Percentiles rank a stretch among this genome's conserved stretches.
Evolutionary conservation across 2,888 invertebrate species (phyloP).

Genomic region (Xiphydria camelus): DNA sequence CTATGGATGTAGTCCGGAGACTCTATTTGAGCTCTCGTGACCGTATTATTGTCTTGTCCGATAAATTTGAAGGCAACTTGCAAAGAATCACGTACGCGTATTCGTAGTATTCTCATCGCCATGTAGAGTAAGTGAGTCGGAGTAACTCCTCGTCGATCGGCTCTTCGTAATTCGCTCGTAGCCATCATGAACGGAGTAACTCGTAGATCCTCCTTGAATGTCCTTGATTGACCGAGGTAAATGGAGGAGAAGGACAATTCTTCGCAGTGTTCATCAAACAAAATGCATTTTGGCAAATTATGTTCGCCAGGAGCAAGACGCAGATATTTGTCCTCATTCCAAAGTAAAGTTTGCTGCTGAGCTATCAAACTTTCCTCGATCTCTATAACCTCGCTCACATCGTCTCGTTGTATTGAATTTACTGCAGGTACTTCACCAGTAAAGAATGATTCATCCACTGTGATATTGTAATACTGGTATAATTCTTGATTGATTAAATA

Average conservation of each 20-base stretch:
- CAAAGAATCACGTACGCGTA: slow-evolving; percentile 19
- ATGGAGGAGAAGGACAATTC: slow-evolving; percentile 53
- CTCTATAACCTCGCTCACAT: slow-evolving; percentile 16
- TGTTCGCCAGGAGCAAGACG: slow-evolving; percentile 25
- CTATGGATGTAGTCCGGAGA: slow-evolving; percentile 37
- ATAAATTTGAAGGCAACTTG: slow-evolving; percentile 24
- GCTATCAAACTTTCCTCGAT: slow-evolving; percentile 28
- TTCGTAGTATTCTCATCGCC: slow-evolving; percentile 49
- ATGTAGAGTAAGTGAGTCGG: slow-evolving; percentile 40
- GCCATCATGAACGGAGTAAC: slow-evolving; percentile 51
- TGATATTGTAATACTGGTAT: slow-evolving; percentile 15
- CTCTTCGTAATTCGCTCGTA: slow-evolving; percentile 49
- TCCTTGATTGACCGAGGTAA: slow-evolving; percentile 48
- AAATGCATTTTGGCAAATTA: slow-evolving; percentile 37
- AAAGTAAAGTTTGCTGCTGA: slow-evolving; percentile 27
- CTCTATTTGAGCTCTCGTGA: slow-evolving; percentile 34
- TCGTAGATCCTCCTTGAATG: slow-evolving; percentile 36
- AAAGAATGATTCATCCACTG: too few species aligned
- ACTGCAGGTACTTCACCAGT: slow-evolving; percentile 3
- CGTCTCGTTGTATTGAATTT: slow-evolving; percentile 9
- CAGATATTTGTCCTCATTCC: slow-evolving; percentile 23
- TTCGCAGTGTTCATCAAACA: slow-evolving; percentile 53
- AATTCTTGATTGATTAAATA: slow-evolving; percentile 15
- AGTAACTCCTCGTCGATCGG: slow-evolving; percentile 49
- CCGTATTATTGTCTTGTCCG: slow-evolving; percentile 34